These are phyloP conservation scores for Sinocyclocheilus anophthalmus DNA, from an alignment of 2,113 vertebrate species.

Conservation along the genomic window DNA sequence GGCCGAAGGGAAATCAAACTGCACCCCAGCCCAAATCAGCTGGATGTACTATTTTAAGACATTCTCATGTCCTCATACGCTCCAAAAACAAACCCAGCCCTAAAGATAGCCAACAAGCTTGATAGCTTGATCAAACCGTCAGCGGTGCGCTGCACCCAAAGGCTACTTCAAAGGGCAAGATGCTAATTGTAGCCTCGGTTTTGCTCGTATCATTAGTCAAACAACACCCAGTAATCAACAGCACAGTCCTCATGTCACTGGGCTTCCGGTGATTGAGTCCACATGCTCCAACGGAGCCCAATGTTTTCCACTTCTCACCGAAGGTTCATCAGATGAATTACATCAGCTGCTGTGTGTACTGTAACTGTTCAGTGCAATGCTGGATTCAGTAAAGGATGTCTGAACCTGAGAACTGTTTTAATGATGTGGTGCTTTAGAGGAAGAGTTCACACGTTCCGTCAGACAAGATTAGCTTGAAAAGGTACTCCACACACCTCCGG, in stretches of 20 bases:
- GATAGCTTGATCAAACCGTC: conserved; percentile 35
- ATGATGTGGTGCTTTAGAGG: neutral
- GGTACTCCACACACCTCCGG: too few relatives aligned
- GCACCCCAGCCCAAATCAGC: conserved; percentile 18
- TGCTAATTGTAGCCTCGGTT: conserved; percentile 47
- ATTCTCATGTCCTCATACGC: neutral
- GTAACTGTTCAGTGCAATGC: neutral
- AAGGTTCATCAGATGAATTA: neutral
- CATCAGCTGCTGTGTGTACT: neutral
- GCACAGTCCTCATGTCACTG: conserved; percentile 2
- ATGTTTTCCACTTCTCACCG: neutral
- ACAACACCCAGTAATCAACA: conserved; percentile 41
- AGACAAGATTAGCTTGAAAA: too few relatives aligned
- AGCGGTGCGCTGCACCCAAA: conserved; percentile 27
- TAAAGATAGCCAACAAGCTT: conserved; percentile 31
- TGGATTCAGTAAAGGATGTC: neutral
- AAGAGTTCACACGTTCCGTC: too few relatives aligned
- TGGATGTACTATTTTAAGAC: conserved; percentile 29
- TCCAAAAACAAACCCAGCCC: conserved; percentile 36
- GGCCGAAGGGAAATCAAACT: conserved; percentile 3
- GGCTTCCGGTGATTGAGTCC: conserved; percentile 38
- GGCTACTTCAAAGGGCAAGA: conserved; percentile 41
- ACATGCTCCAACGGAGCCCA: neutral
- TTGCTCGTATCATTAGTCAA: conserved; percentile 48
- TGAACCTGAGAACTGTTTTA: neutral